Conservation (phyloP, 2,797 vertebrate species). For the Dallia pectoralis region DNA sequence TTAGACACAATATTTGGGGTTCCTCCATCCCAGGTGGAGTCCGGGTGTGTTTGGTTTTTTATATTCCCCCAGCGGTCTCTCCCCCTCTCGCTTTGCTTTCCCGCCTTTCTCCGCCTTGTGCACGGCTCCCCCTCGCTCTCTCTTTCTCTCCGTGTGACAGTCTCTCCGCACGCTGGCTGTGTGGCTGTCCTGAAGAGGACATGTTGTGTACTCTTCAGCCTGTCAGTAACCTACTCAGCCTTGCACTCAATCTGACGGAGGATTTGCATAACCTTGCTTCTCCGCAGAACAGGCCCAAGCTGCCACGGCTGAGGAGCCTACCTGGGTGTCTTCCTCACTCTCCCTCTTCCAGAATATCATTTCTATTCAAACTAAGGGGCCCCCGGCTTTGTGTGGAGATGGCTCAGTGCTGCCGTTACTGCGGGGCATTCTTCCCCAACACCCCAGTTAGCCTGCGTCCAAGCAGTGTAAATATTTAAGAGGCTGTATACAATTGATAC, state of each 20-base stretch:
- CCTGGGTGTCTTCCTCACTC: slow-evolving; percentile 29
- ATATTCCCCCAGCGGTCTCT: slow-evolving; percentile 55
- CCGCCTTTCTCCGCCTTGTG: slow-evolving; percentile 44
- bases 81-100: slow-evolving; percentile 14
- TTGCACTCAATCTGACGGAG: slow-evolving; percentile 78
- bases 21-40: slow-evolving; percentile 7
- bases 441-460: slow-evolving; percentile 45
- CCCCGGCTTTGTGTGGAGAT: slow-evolving; percentile 47
- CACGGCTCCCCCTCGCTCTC: not conserved
- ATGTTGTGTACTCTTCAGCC: slow-evolving; percentile 82
- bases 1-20: not conserved
- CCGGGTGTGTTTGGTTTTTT: slow-evolving; percentile 47
- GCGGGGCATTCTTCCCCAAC: slow-evolving; percentile 59
- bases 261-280: slow-evolving; percentile 82
- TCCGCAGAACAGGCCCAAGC: slow-evolving; percentile 72
- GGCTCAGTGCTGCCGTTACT: slow-evolving; percentile 52
- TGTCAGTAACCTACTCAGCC: slow-evolving; percentile 84
- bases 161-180: slow-evolving; percentile 64
- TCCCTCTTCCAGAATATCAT: slow-evolving; percentile 55
- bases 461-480: slow-evolving; percentile 54
- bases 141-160: slow-evolving; percentile 68
- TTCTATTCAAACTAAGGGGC: slow-evolving; percentile 52
- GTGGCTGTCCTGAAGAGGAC: slow-evolving; percentile 68
- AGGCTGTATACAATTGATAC: slow-evolving; percentile 73
- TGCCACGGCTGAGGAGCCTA: slow-evolving; percentile 48